Percentiles rank a stretch among this genome's conserved stretches.
These are phyloP conservation scores for Syndactyla subalaris DNA, from an alignment of 2,797 vertebrate genomes.

Conservation along the genomic window DNA sequence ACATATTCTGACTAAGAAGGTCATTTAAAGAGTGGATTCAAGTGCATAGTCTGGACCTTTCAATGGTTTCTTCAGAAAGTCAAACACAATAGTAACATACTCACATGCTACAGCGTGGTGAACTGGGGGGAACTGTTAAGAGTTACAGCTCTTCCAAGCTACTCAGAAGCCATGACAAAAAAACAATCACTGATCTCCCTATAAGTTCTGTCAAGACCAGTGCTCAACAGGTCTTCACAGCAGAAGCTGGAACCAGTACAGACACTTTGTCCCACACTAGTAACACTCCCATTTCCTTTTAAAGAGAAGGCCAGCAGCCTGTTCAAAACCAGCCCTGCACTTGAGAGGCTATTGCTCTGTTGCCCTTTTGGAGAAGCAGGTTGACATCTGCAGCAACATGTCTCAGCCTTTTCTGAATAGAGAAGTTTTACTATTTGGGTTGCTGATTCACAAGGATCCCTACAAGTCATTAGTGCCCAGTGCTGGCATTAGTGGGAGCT, in stretches of 20 bases:
- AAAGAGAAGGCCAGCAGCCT: not conserved
- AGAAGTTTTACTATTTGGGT: not conserved
- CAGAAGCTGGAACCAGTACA: not conserved
- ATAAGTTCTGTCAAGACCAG: not conserved
- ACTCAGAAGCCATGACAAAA: not conserved
- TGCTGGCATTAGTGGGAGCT: not conserved
- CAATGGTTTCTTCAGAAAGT: slow-evolving; percentile 41
- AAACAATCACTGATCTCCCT: not conserved
- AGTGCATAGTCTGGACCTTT: slow-evolving; percentile 29
- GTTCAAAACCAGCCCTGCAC: not conserved
- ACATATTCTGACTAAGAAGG: not conserved
- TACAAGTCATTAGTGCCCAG: not conserved
- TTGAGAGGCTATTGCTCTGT: not conserved
- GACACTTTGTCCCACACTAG: rapidly evolving
- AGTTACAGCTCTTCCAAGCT: not conserved
- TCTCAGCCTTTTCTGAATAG: not conserved
- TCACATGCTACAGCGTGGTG: not conserved
- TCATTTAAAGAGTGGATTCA: not conserved
- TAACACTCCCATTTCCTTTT: not conserved
- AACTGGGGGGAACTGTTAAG: not conserved
- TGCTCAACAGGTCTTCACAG: not conserved
- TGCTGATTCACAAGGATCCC: not conserved
- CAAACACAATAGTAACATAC: not conserved
- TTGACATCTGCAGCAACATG: not conserved
- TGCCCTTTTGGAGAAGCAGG: not conserved